These are phyloP conservation scores for Molothrus ater DNA, from an alignment of 2,797 vertebrate genomes.

Conservation along the genomic window DNA sequence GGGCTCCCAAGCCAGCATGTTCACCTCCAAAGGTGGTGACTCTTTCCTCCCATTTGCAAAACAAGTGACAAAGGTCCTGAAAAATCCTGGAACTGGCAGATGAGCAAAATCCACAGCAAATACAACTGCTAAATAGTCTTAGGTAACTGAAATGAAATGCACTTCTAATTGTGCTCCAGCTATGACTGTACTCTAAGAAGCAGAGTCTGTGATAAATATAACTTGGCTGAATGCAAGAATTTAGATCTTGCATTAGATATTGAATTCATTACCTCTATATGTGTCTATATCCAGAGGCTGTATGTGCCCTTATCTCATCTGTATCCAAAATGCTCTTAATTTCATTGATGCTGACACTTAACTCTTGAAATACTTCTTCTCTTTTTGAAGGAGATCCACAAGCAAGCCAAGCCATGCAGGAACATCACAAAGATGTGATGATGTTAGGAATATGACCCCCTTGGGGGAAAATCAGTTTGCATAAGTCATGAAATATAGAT, in stretches of 20 bases:
- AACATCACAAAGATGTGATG: constrained; percentile 2
- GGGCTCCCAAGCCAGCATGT: background rate
- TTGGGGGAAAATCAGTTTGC: constrained; percentile 27
- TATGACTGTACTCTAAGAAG: constrained; percentile 47
- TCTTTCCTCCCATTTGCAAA: background rate
- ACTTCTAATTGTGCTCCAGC: constrained; percentile 39
- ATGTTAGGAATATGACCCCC: background rate
- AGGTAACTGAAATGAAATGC: constrained; percentile 25
- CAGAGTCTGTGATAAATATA: constrained; percentile 59
- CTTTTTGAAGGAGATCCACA: background rate
- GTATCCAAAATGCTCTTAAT: constrained; percentile 14
- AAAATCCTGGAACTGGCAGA: constrained; percentile 16
- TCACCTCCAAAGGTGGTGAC: background rate
- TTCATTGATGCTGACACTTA: constrained; percentile 52
- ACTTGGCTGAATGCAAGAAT: constrained; percentile 59
- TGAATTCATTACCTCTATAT: constrained; percentile 62
- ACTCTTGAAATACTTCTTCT: constrained; percentile 26
- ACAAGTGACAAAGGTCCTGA: constrained; percentile 17
- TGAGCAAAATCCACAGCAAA: constrained; percentile 2
- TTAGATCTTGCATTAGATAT: constrained; percentile 53
- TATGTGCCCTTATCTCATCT: constrained; percentile 55
- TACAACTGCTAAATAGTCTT: constrained; percentile 31
- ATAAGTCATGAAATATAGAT: constrained; percentile 47
- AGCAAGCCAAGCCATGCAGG: background rate
- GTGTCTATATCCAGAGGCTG: constrained; percentile 57